Base-by-base conservation (phyloP, 92 coral and sea anemone species). In the Bergia puertoricense region DNA sequence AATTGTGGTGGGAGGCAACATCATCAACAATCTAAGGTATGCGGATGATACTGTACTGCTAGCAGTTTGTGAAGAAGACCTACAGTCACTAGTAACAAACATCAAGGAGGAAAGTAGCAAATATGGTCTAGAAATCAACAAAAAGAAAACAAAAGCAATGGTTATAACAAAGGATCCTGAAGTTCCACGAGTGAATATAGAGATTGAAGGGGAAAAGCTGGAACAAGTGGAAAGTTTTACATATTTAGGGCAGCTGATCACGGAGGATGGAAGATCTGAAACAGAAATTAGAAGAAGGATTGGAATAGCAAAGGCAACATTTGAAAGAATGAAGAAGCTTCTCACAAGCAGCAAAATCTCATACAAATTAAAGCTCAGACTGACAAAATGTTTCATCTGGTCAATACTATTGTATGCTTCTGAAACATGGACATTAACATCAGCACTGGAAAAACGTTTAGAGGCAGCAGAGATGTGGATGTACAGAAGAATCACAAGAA, bases 391-490 rank as follows among this genome's bases (percentile, higher is more conserved):
- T 38, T 77, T 40, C 51, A 51, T 77, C 44, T 77, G 81, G 81
- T 40, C 50, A 40, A 77, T 44, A 16, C 81, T 77, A 38, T 51
- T 77, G 50, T 77, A 77, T 77, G 81, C 50, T 77, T 79, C 84
- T 46, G 84, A 40, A 44, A 79, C 84, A 79, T 79, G 65, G 84
- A 79, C 84, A 41, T 79, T 40, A 79, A 79, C 20, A 40, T n/a
- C 51, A 44, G 84, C 23, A n/a, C 51, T 66, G 84, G 41, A 20
- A 40, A 66, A 79, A 46, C 84, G 62, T 20, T 10, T 79, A 44
- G 62, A 44, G 30, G 62, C 59, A 40, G 51, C 62, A 46, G 62
- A 79, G 41, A 79, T 79, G 84, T 79, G 84, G 84, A 44, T 40
- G 16, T 40, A 16, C 23, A 79, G 84, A 44, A 79, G 65, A 44